These are phyloP conservation scores for Hypsopygia costalis DNA, from an alignment of 2,888 invertebrate genomes.

Conservation along the genomic window DNA sequence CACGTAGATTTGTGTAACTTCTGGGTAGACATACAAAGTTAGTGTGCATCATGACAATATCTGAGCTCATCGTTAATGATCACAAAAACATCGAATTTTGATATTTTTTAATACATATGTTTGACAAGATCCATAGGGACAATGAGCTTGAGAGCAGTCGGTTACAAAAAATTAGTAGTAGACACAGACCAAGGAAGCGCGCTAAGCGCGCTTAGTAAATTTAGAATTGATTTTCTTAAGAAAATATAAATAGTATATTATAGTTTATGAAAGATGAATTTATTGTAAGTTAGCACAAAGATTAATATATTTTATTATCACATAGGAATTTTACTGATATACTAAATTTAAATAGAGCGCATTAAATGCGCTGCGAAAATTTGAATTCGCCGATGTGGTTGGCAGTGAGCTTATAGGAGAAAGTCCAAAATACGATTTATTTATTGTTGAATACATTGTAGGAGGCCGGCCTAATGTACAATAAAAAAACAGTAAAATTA, in stretches of 20 bases:
- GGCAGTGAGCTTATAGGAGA: constrained; percentile 53
- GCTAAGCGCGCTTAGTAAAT: constrained; percentile 69
- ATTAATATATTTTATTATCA: constrained; percentile 81
- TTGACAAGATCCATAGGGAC: constrained; percentile 38
- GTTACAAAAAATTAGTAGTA: too few species aligned
- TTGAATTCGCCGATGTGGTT: constrained; percentile 50
- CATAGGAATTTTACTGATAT: constrained; percentile 76
- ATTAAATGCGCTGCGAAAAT: constrained; percentile 64
- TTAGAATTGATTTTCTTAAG: constrained; percentile 65
- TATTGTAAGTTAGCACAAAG: constrained; percentile 81
- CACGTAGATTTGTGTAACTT: too few species aligned
- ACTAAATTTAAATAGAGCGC: constrained; percentile 70
- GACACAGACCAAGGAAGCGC: constrained; percentile 69
- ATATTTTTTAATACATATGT: constrained; percentile 30
- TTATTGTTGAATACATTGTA: constrained; percentile 10
- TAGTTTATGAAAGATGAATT: constrained; percentile 76
- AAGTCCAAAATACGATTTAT: constrained; percentile 26
- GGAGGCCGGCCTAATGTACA: constrained; percentile 14
- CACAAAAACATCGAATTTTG: constrained; percentile 18
- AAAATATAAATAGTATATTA: constrained; percentile 66
- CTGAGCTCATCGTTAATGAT: constrained; percentile 41
- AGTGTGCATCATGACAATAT: constrained; percentile 52
- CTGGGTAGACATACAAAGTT: too few species aligned
- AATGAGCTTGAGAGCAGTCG: constrained; percentile 26
- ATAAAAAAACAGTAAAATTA: too few species aligned